Percentiles rank a stretch among this genome's conserved stretches.
Evolutionary conservation across 1,140 invertebrate species (phyloP).

Genomic region (Colletes gigas): DNA sequence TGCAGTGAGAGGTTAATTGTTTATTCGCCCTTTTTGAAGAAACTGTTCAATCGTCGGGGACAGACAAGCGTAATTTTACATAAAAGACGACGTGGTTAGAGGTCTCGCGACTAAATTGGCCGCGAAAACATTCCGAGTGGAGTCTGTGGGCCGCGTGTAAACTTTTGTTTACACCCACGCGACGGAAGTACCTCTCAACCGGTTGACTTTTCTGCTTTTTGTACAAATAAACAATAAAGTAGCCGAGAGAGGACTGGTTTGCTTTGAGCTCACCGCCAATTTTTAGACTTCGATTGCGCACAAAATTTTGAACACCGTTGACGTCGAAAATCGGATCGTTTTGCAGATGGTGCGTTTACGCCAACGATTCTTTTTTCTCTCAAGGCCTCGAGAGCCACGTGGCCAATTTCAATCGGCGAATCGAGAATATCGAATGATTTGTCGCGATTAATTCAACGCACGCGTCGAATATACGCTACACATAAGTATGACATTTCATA

Average conservation of each 20-base stretch:
- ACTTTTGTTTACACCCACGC: neutral
- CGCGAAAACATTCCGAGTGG: neutral
- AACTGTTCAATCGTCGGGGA: too few relatives aligned
- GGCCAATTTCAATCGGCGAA: conserved; percentile 20
- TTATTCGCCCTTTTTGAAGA: too few relatives aligned
- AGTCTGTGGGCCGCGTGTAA: neutral
- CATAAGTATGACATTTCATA: neutral
- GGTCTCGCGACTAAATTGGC: too few relatives aligned
- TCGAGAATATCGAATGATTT: conserved; percentile 36
- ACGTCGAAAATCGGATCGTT: neutral
- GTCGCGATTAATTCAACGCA: conserved; percentile 19
- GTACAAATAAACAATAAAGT: neutral
- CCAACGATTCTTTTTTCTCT: neutral
- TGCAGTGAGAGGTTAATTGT: too few relatives aligned
- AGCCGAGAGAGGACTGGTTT: too few relatives aligned
- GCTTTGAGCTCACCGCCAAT: neutral
- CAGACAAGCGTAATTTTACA: too few relatives aligned
- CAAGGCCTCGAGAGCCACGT: neutral
- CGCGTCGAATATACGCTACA: neutral
- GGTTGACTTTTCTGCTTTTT: neutral
- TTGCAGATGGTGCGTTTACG: neutral
- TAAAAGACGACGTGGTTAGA: too few relatives aligned
- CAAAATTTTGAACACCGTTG: neutral
- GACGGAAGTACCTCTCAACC: neutral
- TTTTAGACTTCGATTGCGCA: neutral